Base-by-base conservation (phyloP, 2,113 vertebrate genomes). In the Gambusia affinis region DNA sequence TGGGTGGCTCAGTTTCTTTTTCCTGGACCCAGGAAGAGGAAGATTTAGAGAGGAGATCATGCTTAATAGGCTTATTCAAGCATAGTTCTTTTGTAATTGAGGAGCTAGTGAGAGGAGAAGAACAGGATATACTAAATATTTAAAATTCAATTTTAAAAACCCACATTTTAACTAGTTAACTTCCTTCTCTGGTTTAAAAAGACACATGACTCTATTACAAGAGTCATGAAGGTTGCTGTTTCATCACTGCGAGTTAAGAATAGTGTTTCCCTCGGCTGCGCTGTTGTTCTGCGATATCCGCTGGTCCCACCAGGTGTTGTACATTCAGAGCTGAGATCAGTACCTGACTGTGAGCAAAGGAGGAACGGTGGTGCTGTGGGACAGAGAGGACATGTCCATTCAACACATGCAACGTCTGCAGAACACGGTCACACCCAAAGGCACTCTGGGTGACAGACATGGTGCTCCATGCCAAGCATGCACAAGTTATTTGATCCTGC, bases 391-490 rank as follows among this genome's bases (percentile, higher is more conserved):
- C 87, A 85, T 96, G 83, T 93, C 90, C 19, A 84, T 95, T 12
- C 89, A 95, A 72, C 89, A 90, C 83, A 91, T 86, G 15, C 77
- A 93, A 74, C 94, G 89, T 33, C 92, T 97, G 71, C 90, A 90
- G 51, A 95, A 95, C 85, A 87, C 90, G 1, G 92, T 93, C 60
- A 91, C 88, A 64, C 90, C 93, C 64, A 96, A 94, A 87, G 94
- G 96, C 89, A 37, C 92, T 97, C 33, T 96, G 95, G 95, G 96
- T 95, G 69, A 96, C 96, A 3, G 93, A 93, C 60, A 69, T 95
- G 88, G 94, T 94, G 80, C 86, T 93, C 76, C 86, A 96, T 1
- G 82, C 92, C 90, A 86, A 96, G 96, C 57, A 82, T 94, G 10
- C 92, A 95, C 87, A 95, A 96, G 96, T 96, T 88, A 87, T 67